Evolutionary conservation across 1,140 invertebrate species (phyloP).

Genomic region (Pogonomyrmex californicus): DNA sequence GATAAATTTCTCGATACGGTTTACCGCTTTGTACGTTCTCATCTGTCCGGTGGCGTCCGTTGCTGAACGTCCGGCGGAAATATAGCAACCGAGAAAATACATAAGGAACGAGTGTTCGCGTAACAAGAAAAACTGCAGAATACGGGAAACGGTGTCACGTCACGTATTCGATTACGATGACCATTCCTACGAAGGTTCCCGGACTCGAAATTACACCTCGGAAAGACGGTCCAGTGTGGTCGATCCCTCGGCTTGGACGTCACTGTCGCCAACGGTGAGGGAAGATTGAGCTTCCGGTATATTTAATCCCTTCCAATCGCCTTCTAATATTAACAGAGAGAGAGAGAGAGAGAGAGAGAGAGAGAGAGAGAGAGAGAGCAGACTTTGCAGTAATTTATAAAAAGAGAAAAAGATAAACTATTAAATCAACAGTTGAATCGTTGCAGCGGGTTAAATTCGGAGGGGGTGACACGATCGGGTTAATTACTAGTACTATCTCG

Average conservation of each 20-base stretch:
- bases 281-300: constrained; percentile 60
- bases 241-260: constrained; percentile 20
- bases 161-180: constrained; percentile 82
- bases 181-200: constrained; percentile 61
- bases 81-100: constrained; percentile 43
- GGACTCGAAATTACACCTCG: constrained; percentile 70
- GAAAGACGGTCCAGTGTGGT: neutral
- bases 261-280: constrained; percentile 37
- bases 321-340: neutral
- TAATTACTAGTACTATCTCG: constrained; percentile 73
- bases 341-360: too few species aligned
- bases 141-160: constrained; percentile 77
- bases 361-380: too few species aligned
- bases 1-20: constrained; percentile 56
- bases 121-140: constrained; percentile 58
- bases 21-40: constrained; percentile 60
- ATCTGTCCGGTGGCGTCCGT: constrained; percentile 55
- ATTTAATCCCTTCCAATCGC: neutral
- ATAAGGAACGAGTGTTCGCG: constrained; percentile 46
- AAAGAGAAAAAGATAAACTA: neutral
- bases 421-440: neutral
- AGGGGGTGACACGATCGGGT: constrained; percentile 53
- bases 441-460: constrained; percentile 2
- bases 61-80: constrained; percentile 33
- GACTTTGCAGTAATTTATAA: constrained; percentile 7